phyloP scores from a whole-genome alignment of 2,797 vertebrate species.

The Cyclopterus lumpus region DNA sequence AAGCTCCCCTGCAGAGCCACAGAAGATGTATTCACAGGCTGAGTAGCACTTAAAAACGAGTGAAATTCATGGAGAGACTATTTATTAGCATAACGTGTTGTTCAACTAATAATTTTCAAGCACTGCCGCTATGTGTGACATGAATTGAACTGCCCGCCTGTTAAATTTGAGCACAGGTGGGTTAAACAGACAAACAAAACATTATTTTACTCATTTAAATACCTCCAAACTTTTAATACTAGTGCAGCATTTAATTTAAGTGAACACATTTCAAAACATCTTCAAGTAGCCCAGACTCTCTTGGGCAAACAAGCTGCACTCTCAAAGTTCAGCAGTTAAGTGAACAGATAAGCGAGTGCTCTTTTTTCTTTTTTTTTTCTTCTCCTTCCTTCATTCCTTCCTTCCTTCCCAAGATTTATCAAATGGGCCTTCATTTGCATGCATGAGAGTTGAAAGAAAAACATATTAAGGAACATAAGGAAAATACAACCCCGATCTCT shows the following conservation, averaged over 20 bases:
- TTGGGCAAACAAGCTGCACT: constrained; percentile 47
- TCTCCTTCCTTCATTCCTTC: no score
- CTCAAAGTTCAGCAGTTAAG: constrained; percentile 70
- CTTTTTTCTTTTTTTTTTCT: neutral
- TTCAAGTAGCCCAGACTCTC: constrained; percentile 63
- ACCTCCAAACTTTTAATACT: constrained; percentile 46
- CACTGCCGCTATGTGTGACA: neutral
- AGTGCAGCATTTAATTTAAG: constrained; percentile 50
- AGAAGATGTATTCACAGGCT: constrained; percentile 2
- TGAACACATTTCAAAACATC: constrained; percentile 54
- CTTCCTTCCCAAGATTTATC: constrained; percentile 29
- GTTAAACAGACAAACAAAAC: constrained; percentile 28
- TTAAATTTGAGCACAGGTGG: constrained; percentile 18
- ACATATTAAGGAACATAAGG: constrained; percentile 56
- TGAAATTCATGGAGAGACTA: neutral
- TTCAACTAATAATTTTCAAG: constrained; percentile 7
- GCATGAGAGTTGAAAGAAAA: constrained; percentile 59
- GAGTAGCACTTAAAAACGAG: constrained; percentile 17
- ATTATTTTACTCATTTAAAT: constrained; percentile 16
- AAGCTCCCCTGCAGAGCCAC: neutral
- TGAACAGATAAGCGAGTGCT: constrained; percentile 54
- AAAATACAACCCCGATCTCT: constrained; percentile 55
- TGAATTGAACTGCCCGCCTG: constrained; percentile 13
- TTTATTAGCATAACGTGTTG: constrained; percentile 12
- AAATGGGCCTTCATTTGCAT: constrained; percentile 70